Evolutionary conservation across 2,113 vertebrate genomes (phyloP).

Genomic region (Chlorodrepanis virens): DNA sequence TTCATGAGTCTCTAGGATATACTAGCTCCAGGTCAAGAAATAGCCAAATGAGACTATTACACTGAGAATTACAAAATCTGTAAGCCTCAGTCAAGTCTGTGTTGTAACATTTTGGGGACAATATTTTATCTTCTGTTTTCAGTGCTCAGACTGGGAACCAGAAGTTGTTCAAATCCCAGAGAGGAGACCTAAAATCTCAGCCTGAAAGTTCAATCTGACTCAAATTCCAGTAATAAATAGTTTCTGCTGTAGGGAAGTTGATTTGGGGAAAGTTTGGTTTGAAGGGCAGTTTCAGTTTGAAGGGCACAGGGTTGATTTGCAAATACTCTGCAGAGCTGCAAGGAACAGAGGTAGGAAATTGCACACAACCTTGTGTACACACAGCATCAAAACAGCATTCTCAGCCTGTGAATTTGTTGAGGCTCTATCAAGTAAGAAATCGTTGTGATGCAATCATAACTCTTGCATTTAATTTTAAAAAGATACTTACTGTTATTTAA

Average conservation of each 20-base stretch:
- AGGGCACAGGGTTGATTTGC: neutral
- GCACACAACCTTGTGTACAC: neutral
- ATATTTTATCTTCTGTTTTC: neutral
- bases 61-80: neutral
- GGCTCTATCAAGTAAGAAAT: neutral
- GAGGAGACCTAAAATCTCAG: conserved; percentile 2
- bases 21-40: neutral
- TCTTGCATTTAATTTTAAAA: neutral
- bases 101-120: neutral
- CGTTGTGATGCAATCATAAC: neutral
- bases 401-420: neutral
- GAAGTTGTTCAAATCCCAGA: neutral
- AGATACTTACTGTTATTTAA: neutral
- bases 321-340: neutral
- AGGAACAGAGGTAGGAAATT: neutral
- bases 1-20: neutral
- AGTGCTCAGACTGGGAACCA: neutral
- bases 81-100: neutral
- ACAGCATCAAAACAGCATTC: neutral
- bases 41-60: neutral
- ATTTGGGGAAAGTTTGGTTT: neutral
- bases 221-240: neutral
- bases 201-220: conserved; percentile 10
- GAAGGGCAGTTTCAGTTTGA: neutral
- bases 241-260: conserved; percentile 8